Percentiles rank a stretch among this genome's conserved stretches.
Conservation (phyloP, 1,140 invertebrate genomes). For the Macrotrachela quadricornifera region DNA sequence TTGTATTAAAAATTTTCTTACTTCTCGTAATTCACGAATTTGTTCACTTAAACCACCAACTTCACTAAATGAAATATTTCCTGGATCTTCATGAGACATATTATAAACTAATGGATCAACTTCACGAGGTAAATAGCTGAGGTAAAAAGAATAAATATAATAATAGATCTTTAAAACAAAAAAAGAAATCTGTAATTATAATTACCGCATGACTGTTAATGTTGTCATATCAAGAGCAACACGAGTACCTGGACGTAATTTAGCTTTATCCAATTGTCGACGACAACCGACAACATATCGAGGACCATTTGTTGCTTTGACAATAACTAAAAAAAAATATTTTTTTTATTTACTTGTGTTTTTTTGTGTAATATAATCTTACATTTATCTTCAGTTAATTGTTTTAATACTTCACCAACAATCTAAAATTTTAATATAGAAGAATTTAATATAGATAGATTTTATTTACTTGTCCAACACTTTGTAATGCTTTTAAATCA, state of each 20-base stretch:
- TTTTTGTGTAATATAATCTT: slow-evolving; percentile 35
- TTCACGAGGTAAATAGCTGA: slow-evolving; percentile 72
- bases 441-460: slow-evolving; percentile 4
- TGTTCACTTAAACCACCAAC: slow-evolving; percentile 94
- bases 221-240: slow-evolving; percentile 99
- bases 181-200: too few relatives aligned
- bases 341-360: not conserved
- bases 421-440: slow-evolving; percentile 41
- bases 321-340: slow-evolving; percentile 52
- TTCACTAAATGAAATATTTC: slow-evolving; percentile 77
- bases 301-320: slow-evolving; percentile 97
- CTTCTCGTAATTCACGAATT: slow-evolving; percentile 82
- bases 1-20: too few relatives aligned
- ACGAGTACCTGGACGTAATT: slow-evolving; percentile 73
- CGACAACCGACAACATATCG: slow-evolving; percentile 95
- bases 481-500: slow-evolving; percentile 92
- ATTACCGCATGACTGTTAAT: slow-evolving; percentile 67
- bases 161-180: too few relatives aligned
- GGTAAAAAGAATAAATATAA: too few relatives aligned
- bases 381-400: slow-evolving; percentile 97
- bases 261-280: slow-evolving; percentile 79
- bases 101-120: slow-evolving; percentile 97
- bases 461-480: slow-evolving; percentile 60
- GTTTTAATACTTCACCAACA: slow-evolving; percentile 94
- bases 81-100: slow-evolving; percentile 98